phyloP scores from a whole-genome alignment of 2,888 invertebrate genomes.

The Hecatera dysodea region DNA sequence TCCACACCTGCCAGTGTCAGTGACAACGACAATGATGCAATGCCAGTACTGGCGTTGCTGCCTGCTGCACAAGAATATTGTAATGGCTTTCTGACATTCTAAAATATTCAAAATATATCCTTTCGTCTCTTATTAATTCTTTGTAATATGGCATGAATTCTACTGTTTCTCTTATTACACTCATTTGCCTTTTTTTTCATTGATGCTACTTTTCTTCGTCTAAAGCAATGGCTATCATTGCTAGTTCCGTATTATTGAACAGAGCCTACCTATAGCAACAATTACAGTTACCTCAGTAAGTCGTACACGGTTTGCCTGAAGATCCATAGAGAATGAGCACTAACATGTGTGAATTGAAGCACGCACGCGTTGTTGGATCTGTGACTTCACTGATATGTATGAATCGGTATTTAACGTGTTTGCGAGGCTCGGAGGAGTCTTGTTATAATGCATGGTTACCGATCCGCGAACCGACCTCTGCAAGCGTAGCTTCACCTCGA shows the following conservation, averaged over 20 bases:
- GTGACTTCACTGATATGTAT: slow-evolving; percentile 1
- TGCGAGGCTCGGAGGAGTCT: no score
- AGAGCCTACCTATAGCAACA: no score
- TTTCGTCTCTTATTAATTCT: no score
- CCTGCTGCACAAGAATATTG: neutral
- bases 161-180: neutral
- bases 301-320: neutral
- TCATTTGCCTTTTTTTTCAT: neutral
- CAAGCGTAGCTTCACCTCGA: no score
- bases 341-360: neutral
- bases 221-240: neutral
- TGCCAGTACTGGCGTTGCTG: neutral
- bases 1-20: neutral
- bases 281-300: no score
- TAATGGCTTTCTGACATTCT: neutral
- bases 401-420: neutral
- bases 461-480: no score
- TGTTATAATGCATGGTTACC: no score
- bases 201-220: neutral
- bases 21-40: neutral
- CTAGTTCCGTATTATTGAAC: neutral
- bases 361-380: neutral
- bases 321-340: neutral
- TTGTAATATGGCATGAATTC: neutral
- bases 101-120: no score